phyloP scores from a whole-genome alignment of 2,797 vertebrate genomes.

The Artibeus jamaicensis region DNA sequence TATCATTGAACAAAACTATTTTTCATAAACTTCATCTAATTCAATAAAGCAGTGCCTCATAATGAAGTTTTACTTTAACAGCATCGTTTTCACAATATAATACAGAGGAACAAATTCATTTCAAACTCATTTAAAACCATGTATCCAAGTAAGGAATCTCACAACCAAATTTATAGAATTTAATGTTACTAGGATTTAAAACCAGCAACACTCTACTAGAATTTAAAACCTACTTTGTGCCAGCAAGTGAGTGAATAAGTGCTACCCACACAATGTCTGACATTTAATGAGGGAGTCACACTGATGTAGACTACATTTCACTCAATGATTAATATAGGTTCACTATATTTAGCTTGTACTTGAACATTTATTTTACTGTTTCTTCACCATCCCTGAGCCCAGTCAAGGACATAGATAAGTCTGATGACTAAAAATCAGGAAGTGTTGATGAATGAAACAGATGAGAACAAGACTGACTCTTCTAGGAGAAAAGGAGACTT shows the following conservation, averaged over 20 bases:
- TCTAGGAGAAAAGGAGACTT: neutral
- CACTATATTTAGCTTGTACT: conserved; percentile 64
- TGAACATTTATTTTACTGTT: conserved; percentile 37
- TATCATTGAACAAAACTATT: conserved; percentile 5
- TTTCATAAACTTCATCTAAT: conserved; percentile 26
- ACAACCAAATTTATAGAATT: neutral
- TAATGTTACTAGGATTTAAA: conserved; percentile 15
- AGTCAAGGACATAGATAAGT: conserved; percentile 38
- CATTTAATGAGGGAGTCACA: conserved; percentile 35
- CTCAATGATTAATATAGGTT: conserved; percentile 54
- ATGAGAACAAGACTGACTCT: conserved; percentile 12
- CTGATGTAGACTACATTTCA: conserved; percentile 10
- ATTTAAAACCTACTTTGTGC: neutral
- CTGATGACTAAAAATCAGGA: conserved; percentile 4
- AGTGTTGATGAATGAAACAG: conserved; percentile 54
- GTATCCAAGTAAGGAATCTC: conserved; percentile 25
- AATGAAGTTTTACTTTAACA: conserved; percentile 23
- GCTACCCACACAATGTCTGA: conserved; percentile 30
- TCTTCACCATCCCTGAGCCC: neutral
- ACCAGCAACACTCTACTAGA: neutral
- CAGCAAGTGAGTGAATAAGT: conserved; percentile 37
- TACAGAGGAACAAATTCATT: conserved; percentile 7
- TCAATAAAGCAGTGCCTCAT: neutral
- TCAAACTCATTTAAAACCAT: conserved; percentile 15
- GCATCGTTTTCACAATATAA: conserved; percentile 19